A percentile compares a stretch with the other conserved stretches of the same genome.
phyloP scores from a whole-genome alignment of 2,888 invertebrate species.

The Drosophila setosimentum region DNA sequence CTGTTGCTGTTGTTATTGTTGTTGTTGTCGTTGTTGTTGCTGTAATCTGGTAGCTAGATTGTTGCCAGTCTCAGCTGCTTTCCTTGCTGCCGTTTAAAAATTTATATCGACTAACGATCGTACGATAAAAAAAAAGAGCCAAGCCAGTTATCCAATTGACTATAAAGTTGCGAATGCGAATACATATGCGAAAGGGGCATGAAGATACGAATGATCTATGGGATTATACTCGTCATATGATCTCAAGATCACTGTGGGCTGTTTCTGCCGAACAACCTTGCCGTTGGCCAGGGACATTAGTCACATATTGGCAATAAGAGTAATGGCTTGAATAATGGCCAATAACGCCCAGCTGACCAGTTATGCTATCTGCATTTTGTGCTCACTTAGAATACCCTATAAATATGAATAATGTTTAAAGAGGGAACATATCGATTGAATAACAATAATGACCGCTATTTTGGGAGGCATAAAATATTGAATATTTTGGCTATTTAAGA shows the following conservation, averaged over 20 bases:
- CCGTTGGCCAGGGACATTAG: constrained; percentile 57
- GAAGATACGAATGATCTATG: constrained; percentile 41
- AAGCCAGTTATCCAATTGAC: constrained; percentile 56
- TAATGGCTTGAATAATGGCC: constrained; percentile 58
- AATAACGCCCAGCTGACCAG: constrained; percentile 46
- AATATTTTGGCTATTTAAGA: background rate
- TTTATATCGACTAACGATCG: constrained; percentile 56
- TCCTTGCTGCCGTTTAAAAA: constrained; percentile 49
- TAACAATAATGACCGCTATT: too few relatives aligned
- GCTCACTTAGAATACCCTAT: constrained; percentile 33
- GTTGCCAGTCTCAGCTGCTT: constrained; percentile 41
- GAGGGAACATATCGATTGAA: background rate
- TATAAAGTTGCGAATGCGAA: constrained; percentile 23
- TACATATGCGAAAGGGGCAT: constrained; percentile 11
- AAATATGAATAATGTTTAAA: background rate
- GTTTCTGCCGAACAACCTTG: constrained; percentile 54
- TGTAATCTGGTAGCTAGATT: constrained; percentile 53
- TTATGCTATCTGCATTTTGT: constrained; percentile 12
- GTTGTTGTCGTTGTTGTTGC: constrained; percentile 30
- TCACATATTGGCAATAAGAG: constrained; percentile 38
- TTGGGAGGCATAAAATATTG: background rate
- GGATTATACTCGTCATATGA: constrained; percentile 26
- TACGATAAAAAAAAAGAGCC: constrained; percentile 30
- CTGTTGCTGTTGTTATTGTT: constrained; percentile 45
- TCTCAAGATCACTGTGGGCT: constrained; percentile 29